Base-by-base conservation (phyloP, 2,113 vertebrate genomes). In the Shinisaurus crocodilurus region DNA sequence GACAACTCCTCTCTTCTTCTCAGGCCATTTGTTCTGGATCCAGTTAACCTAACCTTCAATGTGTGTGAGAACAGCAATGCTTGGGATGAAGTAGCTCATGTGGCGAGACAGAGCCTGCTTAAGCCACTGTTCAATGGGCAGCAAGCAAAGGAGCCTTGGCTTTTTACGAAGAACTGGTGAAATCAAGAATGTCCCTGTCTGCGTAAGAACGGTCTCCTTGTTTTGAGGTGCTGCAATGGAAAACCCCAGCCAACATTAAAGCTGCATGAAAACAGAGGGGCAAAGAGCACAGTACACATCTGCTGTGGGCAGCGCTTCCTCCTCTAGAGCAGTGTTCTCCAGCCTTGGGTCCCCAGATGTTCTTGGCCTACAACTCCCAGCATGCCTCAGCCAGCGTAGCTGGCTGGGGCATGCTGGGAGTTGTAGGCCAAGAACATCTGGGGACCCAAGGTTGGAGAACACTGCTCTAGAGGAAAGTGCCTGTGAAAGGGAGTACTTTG, bases 91-190 rank as follows among this genome's bases (percentile, higher is more conserved):
- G 94, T 54, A 23, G 57, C 72, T 25, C 70, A 76, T 0, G 88
- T 91, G 88, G 82, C 69, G 0, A 93, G 77, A 79, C 29, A 40
- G 50, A 95, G 90, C 9, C 86, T 94, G 3, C 5, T 3, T 34
- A 93, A 95, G n/a, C 76, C 89, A 77, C 90, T 94, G 72, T 93
- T 91, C 82, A 91, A 90, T 70, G 45, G 88, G 27, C 5, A 89
- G 48, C 82, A 54, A 63, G 85, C 84, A 32, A 93, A 89, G 67
- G 6, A 50, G 15, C 90, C 37, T 2, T 90, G 93, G 86, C 79
- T 93, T 87, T 96, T 95, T 85, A 94, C 89, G 88, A 91, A 85
- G 8, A 70, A n/a, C 18, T 92, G 86, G 92, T 94, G 82, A 92
- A 89, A 20, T 40, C 57, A 37, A 50, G 29, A 6, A 18, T 25